Base-by-base conservation (phyloP, 1,140 invertebrate species). In the Tetramorium simillimum region DNA sequence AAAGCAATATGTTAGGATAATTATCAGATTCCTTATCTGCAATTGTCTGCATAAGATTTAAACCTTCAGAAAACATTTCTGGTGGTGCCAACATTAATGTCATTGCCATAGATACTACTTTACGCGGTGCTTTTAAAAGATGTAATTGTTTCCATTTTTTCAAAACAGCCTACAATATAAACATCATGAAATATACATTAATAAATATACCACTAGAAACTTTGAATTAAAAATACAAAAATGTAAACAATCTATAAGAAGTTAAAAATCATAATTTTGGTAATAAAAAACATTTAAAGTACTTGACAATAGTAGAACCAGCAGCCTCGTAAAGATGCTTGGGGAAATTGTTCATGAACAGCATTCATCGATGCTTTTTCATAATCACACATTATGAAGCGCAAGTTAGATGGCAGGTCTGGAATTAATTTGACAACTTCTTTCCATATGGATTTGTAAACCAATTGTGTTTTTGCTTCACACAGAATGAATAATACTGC, bases 231-330 rank as follows among this genome's bases (percentile, higher is more conserved):
- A 28, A 28, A 28, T 28, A 28, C 28, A 28, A 28, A 28, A 28
- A 28, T 28, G 28, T 28, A 28, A 28, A 28, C 1, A 28, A 28
- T 28, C 28, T 28, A 1, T 28, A 28, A 28, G 28, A 1, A 28
- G 28, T 28, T 28, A 28, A 28, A 28, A 28, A 28, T 28, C 28
- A 40, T 40, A 63, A 16, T 63, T 46, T 69, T 24, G 10, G 2
- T 43, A 67, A 43, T 67, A 69, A 69, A 21, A 69, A 69, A 6
- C 28, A 28, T n/a, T 40, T 40, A 12, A 67, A 21, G 5, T 69
- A 69, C 65, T 6, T 69, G 85, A 28, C 65, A 69, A 63, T 80
- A 86, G 16, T 86, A 75, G 16, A 86, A 86, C 85, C 85, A 86
- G 24, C 76, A 86, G 28, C 73, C 75, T 53, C 58, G 63, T 43